Conservation (phyloP, 2,113 vertebrate species). For the Rhea americana region DNA sequence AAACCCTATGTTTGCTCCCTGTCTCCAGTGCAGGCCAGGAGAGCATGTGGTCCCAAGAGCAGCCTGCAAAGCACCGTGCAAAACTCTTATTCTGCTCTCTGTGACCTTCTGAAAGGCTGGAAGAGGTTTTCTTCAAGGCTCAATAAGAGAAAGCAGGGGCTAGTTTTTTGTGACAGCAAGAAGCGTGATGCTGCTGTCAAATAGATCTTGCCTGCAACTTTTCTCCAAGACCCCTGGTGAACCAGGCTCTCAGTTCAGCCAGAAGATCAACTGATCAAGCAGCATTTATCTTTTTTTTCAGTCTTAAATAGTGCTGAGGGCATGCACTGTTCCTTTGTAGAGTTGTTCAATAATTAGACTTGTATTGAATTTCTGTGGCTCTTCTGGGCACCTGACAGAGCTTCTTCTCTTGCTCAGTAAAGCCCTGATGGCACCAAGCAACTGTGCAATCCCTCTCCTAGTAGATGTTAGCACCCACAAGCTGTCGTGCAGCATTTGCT, state of each 20-base stretch:
- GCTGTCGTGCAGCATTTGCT: background rate
- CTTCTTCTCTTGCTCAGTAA: background rate
- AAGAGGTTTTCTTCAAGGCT: background rate
- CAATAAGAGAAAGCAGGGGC: background rate
- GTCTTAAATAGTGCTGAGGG: background rate
- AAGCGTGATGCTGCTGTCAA: background rate
- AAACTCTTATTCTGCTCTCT: background rate
- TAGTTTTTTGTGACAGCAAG: background rate
- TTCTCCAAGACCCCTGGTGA: background rate
- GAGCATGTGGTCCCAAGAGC: fast-evolving
- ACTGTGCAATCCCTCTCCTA: background rate
- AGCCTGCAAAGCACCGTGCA: background rate
- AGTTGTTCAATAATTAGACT: background rate
- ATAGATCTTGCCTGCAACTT: fast-evolving
- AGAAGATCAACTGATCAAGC: background rate
- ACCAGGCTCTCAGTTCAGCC: background rate
- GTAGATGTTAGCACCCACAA: background rate
- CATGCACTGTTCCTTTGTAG: background rate
- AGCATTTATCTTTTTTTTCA: background rate
- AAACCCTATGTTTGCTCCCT: background rate
- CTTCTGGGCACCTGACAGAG: background rate
- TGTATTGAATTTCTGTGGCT: background rate
- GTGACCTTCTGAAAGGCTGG: background rate
- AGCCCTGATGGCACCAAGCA: background rate
- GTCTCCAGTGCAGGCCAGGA: background rate